Base-by-base conservation (phyloP, 2,888 invertebrate species). In the Dendrolimus houi region DNA sequence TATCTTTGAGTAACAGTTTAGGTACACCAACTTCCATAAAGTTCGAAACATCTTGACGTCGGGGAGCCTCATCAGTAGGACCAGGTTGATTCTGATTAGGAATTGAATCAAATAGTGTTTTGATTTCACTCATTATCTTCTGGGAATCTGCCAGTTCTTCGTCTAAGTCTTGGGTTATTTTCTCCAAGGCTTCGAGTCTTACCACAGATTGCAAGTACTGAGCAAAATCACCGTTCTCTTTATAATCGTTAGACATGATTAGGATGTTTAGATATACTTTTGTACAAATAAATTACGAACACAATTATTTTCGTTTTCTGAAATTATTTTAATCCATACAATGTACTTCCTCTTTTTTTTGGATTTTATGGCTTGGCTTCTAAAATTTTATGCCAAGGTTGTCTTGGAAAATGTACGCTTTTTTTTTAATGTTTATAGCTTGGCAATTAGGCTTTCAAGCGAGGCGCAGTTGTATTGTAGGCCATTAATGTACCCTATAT, bases 131-230 rank as follows among this genome's bases (percentile, higher is more conserved):
- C 85, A 88, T 81, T 42, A 81, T 71, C 53, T 67, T 72, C 62
- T 86, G 85, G 0, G 87, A 87, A 63, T 86, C 82, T 54, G 72
- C 75, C 41, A 88, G 71, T 62, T 88, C 87, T 58, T 72, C 70
- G 61, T 82, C 80, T 61, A 89, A 70, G 58, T 75, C 72, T 52
- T 76, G 74, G 10, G 87, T 87, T 65, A 88, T 80, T 68, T 73
- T 79, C 64, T 87, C 82, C 47, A 89, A 65, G 40, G 80, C 76
- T 60, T 84, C 75, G 55, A 86, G 62, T 62, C 81, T 80, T n/a
- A 81, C 74, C 59, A 80, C 67, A 1, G 84, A 78, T 57, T 80
- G 75, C 10, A 88, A 63, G 61, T 81, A 85, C 9, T 80, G 75
- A 0, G 79, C 67, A 60, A 82, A 81, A 58, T 75, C 70, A 42